Conservation (phyloP, 2,113 vertebrate genomes). For the Odontophorus gujanensis region DNA sequence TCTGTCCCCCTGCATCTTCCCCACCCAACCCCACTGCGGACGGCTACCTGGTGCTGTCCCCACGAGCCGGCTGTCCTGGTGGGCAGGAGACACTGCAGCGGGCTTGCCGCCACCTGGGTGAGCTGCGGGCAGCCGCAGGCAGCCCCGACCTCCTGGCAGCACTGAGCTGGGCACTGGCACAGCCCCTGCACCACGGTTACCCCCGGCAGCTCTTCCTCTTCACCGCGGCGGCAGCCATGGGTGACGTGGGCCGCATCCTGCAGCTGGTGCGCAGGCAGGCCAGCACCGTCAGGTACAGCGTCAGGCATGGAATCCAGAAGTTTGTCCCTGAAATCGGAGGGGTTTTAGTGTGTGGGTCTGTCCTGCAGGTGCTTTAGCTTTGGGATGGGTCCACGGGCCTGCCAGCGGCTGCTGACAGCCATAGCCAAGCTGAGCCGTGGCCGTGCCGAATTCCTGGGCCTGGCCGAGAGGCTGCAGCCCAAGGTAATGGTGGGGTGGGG, state of each 20-base stretch:
- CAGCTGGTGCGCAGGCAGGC: slow-evolving; percentile 89
- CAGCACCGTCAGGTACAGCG: slow-evolving; percentile 83
- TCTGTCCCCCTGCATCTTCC: background rate
- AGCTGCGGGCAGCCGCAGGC: slow-evolving; percentile 71
- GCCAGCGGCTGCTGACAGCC: slow-evolving; percentile 84
- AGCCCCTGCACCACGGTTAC: slow-evolving; percentile 85
- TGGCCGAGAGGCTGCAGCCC: slow-evolving; percentile 90
- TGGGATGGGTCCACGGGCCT: slow-evolving; percentile 82
- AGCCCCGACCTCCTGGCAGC: slow-evolving; percentile 84
- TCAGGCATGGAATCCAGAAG: fast-evolving
- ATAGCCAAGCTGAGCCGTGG: slow-evolving; percentile 90
- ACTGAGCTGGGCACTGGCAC: slow-evolving; percentile 87
- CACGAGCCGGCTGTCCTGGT: fast-evolving
- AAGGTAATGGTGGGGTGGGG: slow-evolving; percentile 74
- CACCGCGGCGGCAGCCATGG: slow-evolving; percentile 70
- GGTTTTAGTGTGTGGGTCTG: background rate
- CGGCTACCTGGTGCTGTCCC: fast-evolving
- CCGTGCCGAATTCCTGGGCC: slow-evolving; percentile 82
- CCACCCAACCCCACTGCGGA: fast-evolving
- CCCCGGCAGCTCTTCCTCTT: slow-evolving; percentile 95
- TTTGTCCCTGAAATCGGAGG: background rate
- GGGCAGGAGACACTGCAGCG: slow-evolving; percentile 82
- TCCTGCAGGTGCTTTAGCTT: slow-evolving; percentile 87
- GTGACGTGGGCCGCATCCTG: slow-evolving; percentile 80
- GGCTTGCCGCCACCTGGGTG: slow-evolving; percentile 83